Conservation (phyloP, 2,888 invertebrate genomes). For the Calameuta idolon region DNA sequence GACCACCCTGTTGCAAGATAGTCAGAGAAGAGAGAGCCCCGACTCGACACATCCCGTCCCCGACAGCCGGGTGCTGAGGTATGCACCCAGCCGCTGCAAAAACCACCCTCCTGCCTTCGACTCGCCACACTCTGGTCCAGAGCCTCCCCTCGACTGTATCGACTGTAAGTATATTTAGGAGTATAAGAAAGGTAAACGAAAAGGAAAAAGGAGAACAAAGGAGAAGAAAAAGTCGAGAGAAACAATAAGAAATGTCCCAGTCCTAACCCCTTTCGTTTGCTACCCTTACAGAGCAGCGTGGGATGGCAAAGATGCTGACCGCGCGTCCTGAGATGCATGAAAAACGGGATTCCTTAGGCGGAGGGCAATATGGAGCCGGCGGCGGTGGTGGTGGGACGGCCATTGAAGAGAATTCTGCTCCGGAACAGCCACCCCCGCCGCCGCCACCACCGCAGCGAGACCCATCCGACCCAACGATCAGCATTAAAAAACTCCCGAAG, state of each 20-base stretch:
- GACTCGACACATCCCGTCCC: conserved; percentile 62
- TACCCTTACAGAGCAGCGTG: conserved; percentile 54
- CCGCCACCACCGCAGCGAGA: conserved; percentile 73
- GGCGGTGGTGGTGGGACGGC: conserved; percentile 48
- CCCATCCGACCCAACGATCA: conserved; percentile 63
- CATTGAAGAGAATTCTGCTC: conserved; percentile 57
- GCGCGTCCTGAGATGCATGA: conserved; percentile 63
- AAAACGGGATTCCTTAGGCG: conserved; percentile 58
- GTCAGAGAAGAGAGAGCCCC: conserved; percentile 56
- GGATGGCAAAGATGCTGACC: conserved; percentile 63
- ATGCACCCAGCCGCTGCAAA: conserved; percentile 63
- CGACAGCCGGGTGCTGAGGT: conserved; percentile 66
- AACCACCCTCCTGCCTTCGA: conserved; percentile 59
- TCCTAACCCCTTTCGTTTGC: neutral
- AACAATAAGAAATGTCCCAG: neutral
- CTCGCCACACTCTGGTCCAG: conserved; percentile 59
- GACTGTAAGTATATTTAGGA: conserved; percentile 56
- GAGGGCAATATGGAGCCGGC: conserved; percentile 57
- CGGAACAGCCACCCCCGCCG: conserved; percentile 63
- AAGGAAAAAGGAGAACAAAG: neutral
- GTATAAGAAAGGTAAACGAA: neutral
- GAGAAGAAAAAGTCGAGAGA: neutral
- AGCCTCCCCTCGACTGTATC: conserved; percentile 61
- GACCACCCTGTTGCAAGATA: conserved; percentile 48
- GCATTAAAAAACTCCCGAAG: conserved; percentile 85